Evolutionary conservation across 2,888 invertebrate genomes (phyloP).

Genomic region (Andrena haemorrhoa): DNA sequence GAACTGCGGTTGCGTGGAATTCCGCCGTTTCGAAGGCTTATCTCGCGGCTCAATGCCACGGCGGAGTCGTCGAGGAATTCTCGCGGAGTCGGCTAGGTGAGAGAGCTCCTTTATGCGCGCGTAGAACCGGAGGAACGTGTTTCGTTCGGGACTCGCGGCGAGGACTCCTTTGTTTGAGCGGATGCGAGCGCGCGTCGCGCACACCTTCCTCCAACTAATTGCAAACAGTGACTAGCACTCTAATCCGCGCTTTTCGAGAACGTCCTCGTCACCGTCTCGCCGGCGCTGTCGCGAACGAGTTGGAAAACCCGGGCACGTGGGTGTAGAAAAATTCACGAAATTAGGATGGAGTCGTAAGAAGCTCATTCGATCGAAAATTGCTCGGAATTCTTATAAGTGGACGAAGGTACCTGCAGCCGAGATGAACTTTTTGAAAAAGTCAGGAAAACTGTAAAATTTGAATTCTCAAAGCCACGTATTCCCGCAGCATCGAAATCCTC

Average conservation of each 20-base stretch:
- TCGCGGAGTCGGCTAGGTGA: conserved; percentile 53
- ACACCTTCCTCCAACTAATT: conserved; percentile 47
- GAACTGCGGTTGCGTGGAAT: conserved; percentile 28
- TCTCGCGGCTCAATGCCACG: conserved; percentile 48
- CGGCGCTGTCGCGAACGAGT: not conserved
- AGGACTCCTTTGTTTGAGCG: conserved; percentile 74
- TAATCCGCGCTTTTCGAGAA: not conserved
- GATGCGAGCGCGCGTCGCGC: conserved; percentile 35
- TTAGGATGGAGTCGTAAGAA: not conserved
- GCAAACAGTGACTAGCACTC: conserved; percentile 10
- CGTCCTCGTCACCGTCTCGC: not conserved
- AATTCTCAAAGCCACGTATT: too few relatives aligned
- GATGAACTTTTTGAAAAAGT: too few relatives aligned
- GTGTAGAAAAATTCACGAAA: not conserved
- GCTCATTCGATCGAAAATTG: too few relatives aligned
- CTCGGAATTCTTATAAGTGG: too few relatives aligned
- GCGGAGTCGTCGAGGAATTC: conserved; percentile 55
- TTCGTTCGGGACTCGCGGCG: conserved; percentile 63
- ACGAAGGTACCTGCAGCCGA: too few relatives aligned
- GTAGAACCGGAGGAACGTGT: conserved; percentile 67
- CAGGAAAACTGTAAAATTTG: too few relatives aligned
- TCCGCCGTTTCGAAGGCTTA: conserved; percentile 28
- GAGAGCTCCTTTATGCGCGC: conserved; percentile 61
- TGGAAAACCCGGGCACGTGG: not conserved
- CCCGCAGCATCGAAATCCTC: too few relatives aligned